Evolutionary conservation across 2,888 invertebrate species (phyloP), one percentile per base, ranked within the genome.

Genomic region (Poecilus cupreus): DNA sequence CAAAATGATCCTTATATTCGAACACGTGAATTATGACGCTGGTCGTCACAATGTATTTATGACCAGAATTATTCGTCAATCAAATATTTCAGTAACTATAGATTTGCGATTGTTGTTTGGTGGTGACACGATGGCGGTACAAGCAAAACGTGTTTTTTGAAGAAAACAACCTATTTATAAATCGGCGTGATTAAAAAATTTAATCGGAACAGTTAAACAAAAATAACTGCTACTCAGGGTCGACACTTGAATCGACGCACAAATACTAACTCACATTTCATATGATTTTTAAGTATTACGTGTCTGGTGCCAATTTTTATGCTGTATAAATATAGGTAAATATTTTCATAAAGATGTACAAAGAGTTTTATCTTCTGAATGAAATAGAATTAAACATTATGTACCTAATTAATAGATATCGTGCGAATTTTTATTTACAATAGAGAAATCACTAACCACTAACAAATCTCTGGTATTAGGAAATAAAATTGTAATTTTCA

Each of bases 141-240:
- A 26, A 11, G 46, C 43, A 72, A 72, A 43, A 18, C 46, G 43
- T 22, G 39, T 72, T 60, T 60, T 60, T 26, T 60, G 60, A 60
- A 72, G 39, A 22, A 72, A 72, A 72, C 72, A 72, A 72, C 16
- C 72, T 72, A 72, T 72, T 72, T 72, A 72, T 72, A 72, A 43
- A 72, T 24, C 72, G 72, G 22, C 18, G 72, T 72, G 72, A 72
- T 72, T 72, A 72, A 72, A 72, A 72, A 72, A 46, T 43, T 43
- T 72, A 72, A 72, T 72, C 72, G 72, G 43, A 43, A 72, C 72
- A 72, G 43, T 72, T 46, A 72, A 72, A 43, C 46, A 46, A 72
- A 72, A 72, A 72, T 72, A 72, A 72, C 72, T 43, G n/a, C 43
- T 72, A 20, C 46, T 72, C 72, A 72, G 46, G 72, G 72, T 46